Evolutionary conservation across 2,888 invertebrate species (phyloP).

Genomic region (Alloscopus bannaensis): DNA sequence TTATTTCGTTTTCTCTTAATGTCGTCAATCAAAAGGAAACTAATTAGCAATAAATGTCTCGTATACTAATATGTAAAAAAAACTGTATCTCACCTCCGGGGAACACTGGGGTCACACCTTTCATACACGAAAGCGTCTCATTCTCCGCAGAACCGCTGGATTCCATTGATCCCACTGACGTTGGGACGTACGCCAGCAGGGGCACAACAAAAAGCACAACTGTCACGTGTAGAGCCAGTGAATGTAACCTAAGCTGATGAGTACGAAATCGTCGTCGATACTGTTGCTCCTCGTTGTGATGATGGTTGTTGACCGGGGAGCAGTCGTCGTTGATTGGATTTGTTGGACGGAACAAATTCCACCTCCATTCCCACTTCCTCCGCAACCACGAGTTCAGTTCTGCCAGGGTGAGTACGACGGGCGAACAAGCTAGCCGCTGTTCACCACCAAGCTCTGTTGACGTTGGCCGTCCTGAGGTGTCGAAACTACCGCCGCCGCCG

Average conservation of each 20-base stretch:
- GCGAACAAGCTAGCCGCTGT: constrained; percentile 30
- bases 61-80: not conserved
- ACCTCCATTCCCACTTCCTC: constrained; percentile 37
- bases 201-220: constrained; percentile 44
- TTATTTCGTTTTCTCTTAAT: not conserved
- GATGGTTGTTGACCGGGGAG: constrained; percentile 6
- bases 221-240: constrained; percentile 43
- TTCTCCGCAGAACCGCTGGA: constrained; percentile 28
- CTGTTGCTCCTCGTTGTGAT: constrained; percentile 1
- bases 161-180: constrained; percentile 35
- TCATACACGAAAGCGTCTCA: constrained; percentile 43
- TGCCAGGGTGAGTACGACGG: constrained; percentile 23
- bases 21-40: no score
- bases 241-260: constrained; percentile 40
- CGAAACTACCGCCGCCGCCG: no score
- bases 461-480: constrained; percentile 38
- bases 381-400: no score
- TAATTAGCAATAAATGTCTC: no score
- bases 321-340: constrained; percentile 4
- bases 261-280: constrained; percentile 8
- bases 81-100: constrained; percentile 48
- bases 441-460: constrained; percentile 25
- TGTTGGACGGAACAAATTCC: constrained; percentile 33
- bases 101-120: constrained; percentile 23
- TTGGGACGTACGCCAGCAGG: constrained; percentile 48